These are phyloP conservation scores for Dusona sp. DNA, from an alignment of 2,888 invertebrate species.

Conservation along the genomic window DNA sequence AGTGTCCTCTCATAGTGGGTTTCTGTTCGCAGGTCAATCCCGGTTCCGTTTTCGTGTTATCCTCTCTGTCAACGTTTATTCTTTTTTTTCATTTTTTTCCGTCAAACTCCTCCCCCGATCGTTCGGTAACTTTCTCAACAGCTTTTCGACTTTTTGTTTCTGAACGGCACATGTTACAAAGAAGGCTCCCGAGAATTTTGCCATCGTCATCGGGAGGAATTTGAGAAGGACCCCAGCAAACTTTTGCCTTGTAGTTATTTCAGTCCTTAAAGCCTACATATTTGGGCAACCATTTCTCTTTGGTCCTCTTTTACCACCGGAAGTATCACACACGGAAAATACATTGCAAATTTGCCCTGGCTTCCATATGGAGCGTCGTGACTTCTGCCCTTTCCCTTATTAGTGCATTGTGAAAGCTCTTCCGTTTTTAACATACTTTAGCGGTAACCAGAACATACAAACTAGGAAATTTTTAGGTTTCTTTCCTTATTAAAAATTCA, in stretches of 20 bases:
- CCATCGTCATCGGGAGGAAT: constrained; percentile 36
- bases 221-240: constrained; percentile 49
- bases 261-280: constrained; percentile 26
- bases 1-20: constrained; percentile 53
- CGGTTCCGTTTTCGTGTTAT: constrained; percentile 32
- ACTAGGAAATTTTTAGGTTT: not conserved
- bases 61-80: constrained; percentile 50
- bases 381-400: constrained; percentile 1
- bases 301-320: constrained; percentile 3
- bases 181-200: constrained; percentile 35
- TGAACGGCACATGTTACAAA: constrained; percentile 39
- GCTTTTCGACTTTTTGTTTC: constrained; percentile 37
- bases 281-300: constrained; percentile 10
- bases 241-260: constrained; percentile 38
- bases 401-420: not conserved
- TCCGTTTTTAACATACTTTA: not conserved
- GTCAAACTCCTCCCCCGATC: constrained; percentile 29
- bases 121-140: constrained; percentile 51
- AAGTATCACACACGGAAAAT: constrained; percentile 26
- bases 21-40: constrained; percentile 40
- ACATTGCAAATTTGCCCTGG: constrained; percentile 4
- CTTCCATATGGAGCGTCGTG: not conserved
- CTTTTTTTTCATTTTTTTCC: constrained; percentile 20
- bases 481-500: too few relatives aligned
- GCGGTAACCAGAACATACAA: not conserved